Base-by-base conservation (phyloP, 2,888 invertebrate species). In the Rhamnusium bicolor region DNA sequence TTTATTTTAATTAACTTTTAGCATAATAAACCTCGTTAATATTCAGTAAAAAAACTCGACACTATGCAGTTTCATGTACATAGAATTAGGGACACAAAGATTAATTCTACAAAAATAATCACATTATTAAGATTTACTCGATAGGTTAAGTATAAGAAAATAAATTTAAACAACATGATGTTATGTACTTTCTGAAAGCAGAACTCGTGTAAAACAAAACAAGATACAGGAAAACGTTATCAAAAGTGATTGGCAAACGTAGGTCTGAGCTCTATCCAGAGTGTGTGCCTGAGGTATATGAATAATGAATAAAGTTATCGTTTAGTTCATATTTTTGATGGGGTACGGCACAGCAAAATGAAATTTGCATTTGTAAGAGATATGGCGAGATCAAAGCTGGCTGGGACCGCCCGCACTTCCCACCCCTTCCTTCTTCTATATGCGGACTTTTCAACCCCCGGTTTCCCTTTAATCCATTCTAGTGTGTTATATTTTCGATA, bases 251-350 rank as follows among this genome's bases (percentile, higher is more conserved):
- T 70, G 74, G 74, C 54, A 62, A 71, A 72, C 74, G 72, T 76
- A 72, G 66, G 73, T 74, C 77, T 73, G 53, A 73, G 71, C 73
- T 69, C 49, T 53, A 62, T 61, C 46, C 66, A 61, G 68, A 47
- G 72, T 73, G 68, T 76, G 76, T 82, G 88, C 87, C 87, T 84
- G 87, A 87, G 89, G 89, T 89, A 90, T 90, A 90, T 90, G 90
- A 90, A 90, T 90, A 90, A 90, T 90, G 90, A 90, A 90, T 90
- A 89, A 85, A 89, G 90, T 90, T 90, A 90, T 90, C 90, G 90
- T 90, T 90, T 90, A 90, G 90, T 90, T 90, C 90, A 90, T 90
- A 90, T 90, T 90, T 90, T 89, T 89, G 88, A 89, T 89, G 88
- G 88, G 87, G 88, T 87, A 87, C 86, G 87, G 87, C 86, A 87